phyloP scores from a whole-genome alignment of 2,797 vertebrate species.

The Cephalopachus bancanus region DNA sequence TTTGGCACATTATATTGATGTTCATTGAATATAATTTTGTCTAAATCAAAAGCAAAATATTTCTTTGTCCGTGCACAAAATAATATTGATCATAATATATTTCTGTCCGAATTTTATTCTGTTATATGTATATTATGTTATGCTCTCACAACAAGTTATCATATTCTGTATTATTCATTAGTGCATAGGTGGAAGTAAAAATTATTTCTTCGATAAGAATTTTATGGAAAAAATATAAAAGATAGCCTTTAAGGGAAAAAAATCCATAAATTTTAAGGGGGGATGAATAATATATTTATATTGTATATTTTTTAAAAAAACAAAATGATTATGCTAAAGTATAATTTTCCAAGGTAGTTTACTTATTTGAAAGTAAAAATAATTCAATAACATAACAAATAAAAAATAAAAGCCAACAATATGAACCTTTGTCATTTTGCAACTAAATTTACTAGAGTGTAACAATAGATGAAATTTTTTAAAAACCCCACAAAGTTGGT shows the following conservation, averaged over 20 bases:
- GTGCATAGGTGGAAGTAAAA: neutral
- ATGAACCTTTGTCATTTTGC: neutral
- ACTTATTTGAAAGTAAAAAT: no score
- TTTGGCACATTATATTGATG: constrained; percentile 57
- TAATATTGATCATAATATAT: constrained; percentile 17
- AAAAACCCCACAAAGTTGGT: neutral
- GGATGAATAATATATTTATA: neutral
- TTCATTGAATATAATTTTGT: constrained; percentile 64
- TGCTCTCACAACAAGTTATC: neutral
- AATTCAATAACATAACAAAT: no score
- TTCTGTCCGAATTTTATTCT: neutral
- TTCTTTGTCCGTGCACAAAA: neutral
- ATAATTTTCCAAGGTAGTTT: no score
- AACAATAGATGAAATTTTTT: neutral
- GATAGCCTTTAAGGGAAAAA: neutral
- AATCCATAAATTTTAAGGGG: neutral
- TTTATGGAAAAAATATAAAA: no score
- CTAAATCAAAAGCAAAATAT: constrained; percentile 40
- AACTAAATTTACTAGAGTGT: neutral
- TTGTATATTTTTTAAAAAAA: constrained; percentile 13
- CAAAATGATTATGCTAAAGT: no score
- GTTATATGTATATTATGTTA: neutral
- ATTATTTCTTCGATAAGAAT: neutral
- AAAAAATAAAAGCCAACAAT: no score
- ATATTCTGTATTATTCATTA: neutral